Base-by-base conservation (phyloP, 2,888 invertebrate genomes). In the Lasioglossum calceatum region DNA sequence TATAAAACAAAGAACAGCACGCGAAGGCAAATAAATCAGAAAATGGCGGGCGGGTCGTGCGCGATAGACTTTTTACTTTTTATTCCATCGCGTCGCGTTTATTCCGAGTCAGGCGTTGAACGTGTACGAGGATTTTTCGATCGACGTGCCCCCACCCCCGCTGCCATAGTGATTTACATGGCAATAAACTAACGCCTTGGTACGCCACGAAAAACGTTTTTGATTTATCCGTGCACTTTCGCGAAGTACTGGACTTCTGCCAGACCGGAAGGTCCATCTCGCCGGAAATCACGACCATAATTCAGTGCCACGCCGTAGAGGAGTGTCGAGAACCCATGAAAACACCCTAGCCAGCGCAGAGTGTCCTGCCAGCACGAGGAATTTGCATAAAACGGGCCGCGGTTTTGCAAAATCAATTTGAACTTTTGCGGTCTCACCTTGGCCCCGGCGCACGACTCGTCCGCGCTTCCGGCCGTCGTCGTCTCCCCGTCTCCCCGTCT, bases 231-330 rank as follows among this genome's bases (percentile, higher is more conserved):
- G 81, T 77, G 86, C 89, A 90, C 92, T 92, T 91, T 92, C 89
- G 85, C 85, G 64, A 86, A 82, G 89, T 85, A 87, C 91, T 92
- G 92, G 92, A 92, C 89, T 85, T 77, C 78, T 88, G 91, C 90
- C 91, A 92, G 90, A 73, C 88, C 89, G 93, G 92, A 93, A 92
- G 92, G 93, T 93, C 93, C 92, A 92, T 92, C 92, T 91, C 88
- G 89, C 89, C 92, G 93, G 93, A 93, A 92, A 93, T 93, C 92
- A 89, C 88, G 88, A 86, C 77, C 81, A 91, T 93, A 93, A 92
- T 90, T 93, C 93, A 92, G 87, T 50, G 76, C 42, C 23, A 1
- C 76, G 47, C 73, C 79, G 64, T 67, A 83, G 58, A 84, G 79
- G 75, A 73, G 71, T 16, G 27, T 79, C 36, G 78, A 79, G 79